Percentiles rank a stretch among this genome's conserved stretches.
These are phyloP conservation scores for Rhinoraja longicauda DNA, from an alignment of 2,797 vertebrate species.

Conservation along the genomic window DNA sequence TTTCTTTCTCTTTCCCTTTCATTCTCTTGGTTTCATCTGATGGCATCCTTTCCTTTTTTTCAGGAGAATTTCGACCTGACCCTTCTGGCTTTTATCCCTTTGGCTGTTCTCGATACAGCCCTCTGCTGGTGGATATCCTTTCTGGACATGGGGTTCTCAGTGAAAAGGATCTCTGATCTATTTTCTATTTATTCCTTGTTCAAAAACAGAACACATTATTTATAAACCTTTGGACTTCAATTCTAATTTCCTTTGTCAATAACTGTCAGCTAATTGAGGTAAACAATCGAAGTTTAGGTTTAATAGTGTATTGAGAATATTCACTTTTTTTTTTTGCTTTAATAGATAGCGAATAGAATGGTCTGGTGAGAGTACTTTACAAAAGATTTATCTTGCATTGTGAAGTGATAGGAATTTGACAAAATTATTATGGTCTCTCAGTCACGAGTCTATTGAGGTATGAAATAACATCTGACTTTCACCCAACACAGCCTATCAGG, in stretches of 20 bases:
- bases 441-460: no score
- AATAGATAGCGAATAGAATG: not conserved
- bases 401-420: not conserved
- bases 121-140: slow-evolving; percentile 79
- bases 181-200: not conserved
- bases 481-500: no score
- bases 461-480: no score
- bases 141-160: slow-evolving; percentile 42
- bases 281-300: not conserved
- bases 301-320: not conserved
- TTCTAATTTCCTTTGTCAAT: not conserved
- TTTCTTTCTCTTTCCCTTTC: slow-evolving; percentile 55
- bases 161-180: not conserved
- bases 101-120: slow-evolving; percentile 78
- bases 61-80: slow-evolving; percentile 74
- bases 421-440: not conserved
- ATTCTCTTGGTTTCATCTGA: slow-evolving; percentile 54
- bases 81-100: slow-evolving; percentile 74
- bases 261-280: not conserved
- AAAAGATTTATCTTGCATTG: not conserved
- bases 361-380: not conserved
- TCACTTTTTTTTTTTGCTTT: not conserved
- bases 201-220: not conserved
- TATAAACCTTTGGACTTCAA: not conserved
- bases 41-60: slow-evolving; percentile 43